Evolutionary conservation across 2,113 vertebrate genomes (phyloP).

Genomic region (Oryzias curvinotus): DNA sequence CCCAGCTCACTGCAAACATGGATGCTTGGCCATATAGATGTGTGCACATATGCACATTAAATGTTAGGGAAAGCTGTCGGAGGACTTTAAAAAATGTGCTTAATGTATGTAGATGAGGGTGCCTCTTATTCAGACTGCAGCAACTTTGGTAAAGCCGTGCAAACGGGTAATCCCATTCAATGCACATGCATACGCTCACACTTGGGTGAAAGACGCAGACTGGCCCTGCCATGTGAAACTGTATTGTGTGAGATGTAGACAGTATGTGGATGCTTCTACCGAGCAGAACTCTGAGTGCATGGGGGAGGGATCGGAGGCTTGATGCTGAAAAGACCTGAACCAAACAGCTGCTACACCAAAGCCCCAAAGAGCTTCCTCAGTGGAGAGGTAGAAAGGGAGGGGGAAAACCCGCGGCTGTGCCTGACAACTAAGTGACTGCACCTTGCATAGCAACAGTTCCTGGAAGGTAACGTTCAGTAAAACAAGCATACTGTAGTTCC

Average conservation of each 20-base stretch:
- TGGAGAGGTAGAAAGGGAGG: constrained; percentile 56
- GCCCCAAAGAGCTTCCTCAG: constrained; percentile 69
- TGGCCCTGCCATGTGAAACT: constrained; percentile 68
- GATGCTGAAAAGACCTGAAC: constrained; percentile 74
- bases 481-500: constrained; percentile 45
- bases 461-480: constrained; percentile 51
- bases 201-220: constrained; percentile 62
- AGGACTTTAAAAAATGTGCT: constrained; percentile 34
- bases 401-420: constrained; percentile 54
- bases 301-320: constrained; percentile 63
- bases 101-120: constrained; percentile 60
- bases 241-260: constrained; percentile 73
- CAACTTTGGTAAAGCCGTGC: constrained; percentile 67
- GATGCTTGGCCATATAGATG: constrained; percentile 20
- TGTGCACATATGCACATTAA: constrained; percentile 39
- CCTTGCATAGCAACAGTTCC: constrained; percentile 77
- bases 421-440: constrained; percentile 75
- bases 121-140: constrained; percentile 57
- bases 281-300: constrained; percentile 56
- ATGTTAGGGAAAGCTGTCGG: constrained; percentile 18
- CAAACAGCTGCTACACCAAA: constrained; percentile 73
- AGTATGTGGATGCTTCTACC: constrained; percentile 69
- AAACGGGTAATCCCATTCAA: constrained; percentile 72
- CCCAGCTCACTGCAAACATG: constrained; percentile 58
- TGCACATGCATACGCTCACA: constrained; percentile 53